Base-by-base conservation (phyloP, 2,113 vertebrate species). In the Sphaerodactylus townsendi region DNA sequence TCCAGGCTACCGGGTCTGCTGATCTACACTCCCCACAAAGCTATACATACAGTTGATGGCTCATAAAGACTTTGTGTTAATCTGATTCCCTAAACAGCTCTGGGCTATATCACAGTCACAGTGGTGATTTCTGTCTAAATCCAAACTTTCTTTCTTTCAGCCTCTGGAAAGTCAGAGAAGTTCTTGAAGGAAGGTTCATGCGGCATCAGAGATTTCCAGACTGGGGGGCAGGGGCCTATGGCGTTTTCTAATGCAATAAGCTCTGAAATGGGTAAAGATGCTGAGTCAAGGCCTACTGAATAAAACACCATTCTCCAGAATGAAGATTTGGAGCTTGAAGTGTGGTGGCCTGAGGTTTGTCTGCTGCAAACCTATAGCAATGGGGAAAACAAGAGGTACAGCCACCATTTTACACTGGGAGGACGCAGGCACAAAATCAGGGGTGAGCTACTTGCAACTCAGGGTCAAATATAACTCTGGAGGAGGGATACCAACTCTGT, bases 11-110 rank as follows among this genome's bases (percentile, higher is more conserved):
- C n/a, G 5, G n/a, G 84, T 85, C 76, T 88, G 93, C 93, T 91
- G 93, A 93, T 91, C 95, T n/a, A n/a, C 94, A 90, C 91, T 88
- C 88, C 41, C 87, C n/a, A 80, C 64, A 85, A 21, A 87, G 86
- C 59, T 88, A 41, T 93, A n/a, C n/a, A n/a, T n/a, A 77, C 84
- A 72, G 86, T 87, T 69, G 92, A 92, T 70, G 93, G 88, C 92
- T 92, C 93, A 83, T 35, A 84, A 90, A 92, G 79, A 74, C 88
- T 86, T 86, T 82, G 87, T 72, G 86, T 77, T 87, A 86, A 88
- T 90, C 90, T 83, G 90, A 91, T 87, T 83, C 93, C 93, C 89
- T 72, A 90, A 91, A 92, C 82, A 91, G 89, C 93, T 91, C 90
- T 79, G 77, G 83, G 81, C 84, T 83, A 88, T 88, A 82, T 88